phyloP scores from a whole-genome alignment of 1,140 invertebrate species.

The Aphidius ervi region DNA sequence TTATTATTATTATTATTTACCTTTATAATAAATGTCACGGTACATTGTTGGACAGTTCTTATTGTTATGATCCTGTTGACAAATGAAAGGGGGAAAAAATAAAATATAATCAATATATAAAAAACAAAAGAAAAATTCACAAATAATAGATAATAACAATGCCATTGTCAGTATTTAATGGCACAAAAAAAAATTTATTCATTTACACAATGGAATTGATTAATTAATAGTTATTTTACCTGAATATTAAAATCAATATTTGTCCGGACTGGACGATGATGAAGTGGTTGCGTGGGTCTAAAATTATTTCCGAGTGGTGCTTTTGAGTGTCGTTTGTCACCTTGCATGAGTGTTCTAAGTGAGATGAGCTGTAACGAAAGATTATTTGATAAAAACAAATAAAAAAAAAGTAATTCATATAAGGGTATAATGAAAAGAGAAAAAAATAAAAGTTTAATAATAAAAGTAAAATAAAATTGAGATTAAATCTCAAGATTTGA shows the following conservation, averaged over 20 bases:
- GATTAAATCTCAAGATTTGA: not conserved
- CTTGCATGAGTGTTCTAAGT: constrained; percentile 81
- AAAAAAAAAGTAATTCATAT: too few species aligned
- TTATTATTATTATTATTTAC: constrained; percentile 41
- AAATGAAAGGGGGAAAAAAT: constrained; percentile 2
- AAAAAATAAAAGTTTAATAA: too few species aligned
- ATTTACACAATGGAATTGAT: not conserved
- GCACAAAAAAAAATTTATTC: not conserved
- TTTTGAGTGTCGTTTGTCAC: constrained; percentile 77
- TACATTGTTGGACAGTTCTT: constrained; percentile 85
- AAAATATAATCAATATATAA: constrained; percentile 2
- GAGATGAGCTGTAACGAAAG: constrained; percentile 67
- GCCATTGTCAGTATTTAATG: not conserved
- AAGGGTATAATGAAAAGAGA: too few species aligned
- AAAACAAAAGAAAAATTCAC: not conserved
- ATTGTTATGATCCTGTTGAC: constrained; percentile 49
- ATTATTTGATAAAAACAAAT: constrained; percentile 8
- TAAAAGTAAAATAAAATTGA: too few species aligned
- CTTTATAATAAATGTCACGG: constrained; percentile 82
- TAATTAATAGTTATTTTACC: constrained; percentile 35
- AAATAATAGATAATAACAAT: not conserved
- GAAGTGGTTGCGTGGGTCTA: constrained; percentile 81
- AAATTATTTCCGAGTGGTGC: constrained; percentile 91
- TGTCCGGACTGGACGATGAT: constrained; percentile 87
- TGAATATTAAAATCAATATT: constrained; percentile 91